Evolutionary conservation across 2,888 invertebrate species (phyloP).

Genomic region (Mythimna pallens): DNA sequence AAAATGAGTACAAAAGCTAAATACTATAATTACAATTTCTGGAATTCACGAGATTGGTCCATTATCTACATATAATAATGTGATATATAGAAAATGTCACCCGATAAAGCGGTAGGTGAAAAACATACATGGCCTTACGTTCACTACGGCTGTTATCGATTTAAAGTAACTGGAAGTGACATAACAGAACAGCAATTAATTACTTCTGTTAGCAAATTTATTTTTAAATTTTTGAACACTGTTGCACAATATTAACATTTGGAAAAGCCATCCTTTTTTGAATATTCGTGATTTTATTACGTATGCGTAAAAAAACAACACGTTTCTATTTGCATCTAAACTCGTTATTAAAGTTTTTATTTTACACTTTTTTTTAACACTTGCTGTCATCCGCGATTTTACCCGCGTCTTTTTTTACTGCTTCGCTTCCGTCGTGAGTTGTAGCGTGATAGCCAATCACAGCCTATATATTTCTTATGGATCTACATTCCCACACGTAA

Average conservation of each 20-base stretch:
- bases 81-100: constrained; percentile 49
- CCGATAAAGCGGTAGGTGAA: constrained; percentile 54
- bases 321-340: constrained; percentile 2
- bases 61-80: constrained; percentile 42
- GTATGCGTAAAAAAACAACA: not conserved
- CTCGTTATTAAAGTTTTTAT: constrained; percentile 6
- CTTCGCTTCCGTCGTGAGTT: no score
- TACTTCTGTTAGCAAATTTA: not conserved
- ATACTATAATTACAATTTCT: constrained; percentile 39
- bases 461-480: no score
- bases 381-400: not conserved
- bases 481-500: no score
- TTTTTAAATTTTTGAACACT: not conserved
- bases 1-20: constrained; percentile 37
- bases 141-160: constrained; percentile 64
- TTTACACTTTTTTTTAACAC: not conserved
- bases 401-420: not conserved
- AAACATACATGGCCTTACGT: constrained; percentile 75
- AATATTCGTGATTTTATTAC: not conserved
- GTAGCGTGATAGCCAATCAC: no score
- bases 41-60: constrained; percentile 55
- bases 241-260: constrained; percentile 16
- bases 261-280: not conserved
- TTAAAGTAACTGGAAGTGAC: constrained; percentile 57
- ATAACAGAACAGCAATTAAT: not conserved